These are phyloP conservation scores for Phymanthus crucifer DNA, from an alignment of 92 coral and sea anemone genomes.

Conservation along the genomic window DNA sequence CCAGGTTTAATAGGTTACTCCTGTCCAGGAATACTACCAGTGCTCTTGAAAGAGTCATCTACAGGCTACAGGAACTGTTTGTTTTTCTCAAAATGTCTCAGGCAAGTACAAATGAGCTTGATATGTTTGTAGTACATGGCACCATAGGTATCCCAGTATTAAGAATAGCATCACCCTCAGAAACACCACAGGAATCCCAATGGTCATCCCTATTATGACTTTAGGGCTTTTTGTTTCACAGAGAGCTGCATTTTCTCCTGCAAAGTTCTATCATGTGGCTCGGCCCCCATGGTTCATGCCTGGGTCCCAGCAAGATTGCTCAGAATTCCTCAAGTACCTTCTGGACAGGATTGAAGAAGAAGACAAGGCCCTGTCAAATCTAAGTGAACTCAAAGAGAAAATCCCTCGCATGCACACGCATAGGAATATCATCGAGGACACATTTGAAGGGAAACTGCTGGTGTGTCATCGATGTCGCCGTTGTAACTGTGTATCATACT, in stretches of 20 bases:
- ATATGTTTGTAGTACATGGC: background rate
- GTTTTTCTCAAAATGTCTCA: slow-evolving; percentile 80
- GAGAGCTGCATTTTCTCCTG: slow-evolving; percentile 87
- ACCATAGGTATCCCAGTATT: background rate
- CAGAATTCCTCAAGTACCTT: slow-evolving; percentile 88
- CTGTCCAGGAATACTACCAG: slow-evolving; percentile 46
- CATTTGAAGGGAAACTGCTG: slow-evolving; percentile 83
- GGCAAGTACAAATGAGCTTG: slow-evolving; percentile 36
- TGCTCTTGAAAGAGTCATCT: slow-evolving; percentile 55
- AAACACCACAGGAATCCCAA: background rate
- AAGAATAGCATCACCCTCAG: background rate
- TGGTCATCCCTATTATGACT: background rate
- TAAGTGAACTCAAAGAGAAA: slow-evolving; percentile 13
- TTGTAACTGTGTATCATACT: slow-evolving; percentile 70
- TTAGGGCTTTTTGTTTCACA: slow-evolving; percentile 18
- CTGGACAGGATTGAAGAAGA: slow-evolving; percentile 88
- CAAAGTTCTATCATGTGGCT: slow-evolving; percentile 82
- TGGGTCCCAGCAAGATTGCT: slow-evolving; percentile 97
- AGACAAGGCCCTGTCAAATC: slow-evolving; percentile 52
- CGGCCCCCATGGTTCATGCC: slow-evolving; percentile 98
- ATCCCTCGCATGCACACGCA: slow-evolving; percentile 23
- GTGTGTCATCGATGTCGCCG: slow-evolving; percentile 81
- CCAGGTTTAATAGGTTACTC: slow-evolving; percentile 73
- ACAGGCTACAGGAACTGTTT: slow-evolving; percentile 79
- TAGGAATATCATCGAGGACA: slow-evolving; percentile 66